phyloP scores from a whole-genome alignment of 2,888 invertebrate genomes.

The Hypsopygia costalis region DNA sequence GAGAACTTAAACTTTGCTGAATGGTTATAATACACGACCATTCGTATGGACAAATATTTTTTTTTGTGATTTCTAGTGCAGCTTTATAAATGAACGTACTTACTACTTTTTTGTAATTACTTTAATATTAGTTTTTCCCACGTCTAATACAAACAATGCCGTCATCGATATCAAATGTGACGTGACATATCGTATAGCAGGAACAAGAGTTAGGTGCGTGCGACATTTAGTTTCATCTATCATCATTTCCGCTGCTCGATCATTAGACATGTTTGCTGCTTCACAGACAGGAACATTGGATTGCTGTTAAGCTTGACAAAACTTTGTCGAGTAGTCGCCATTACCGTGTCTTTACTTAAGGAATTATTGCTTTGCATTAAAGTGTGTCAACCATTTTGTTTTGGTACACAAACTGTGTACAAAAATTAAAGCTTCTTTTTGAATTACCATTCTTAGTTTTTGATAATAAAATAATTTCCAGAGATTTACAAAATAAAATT shows the following conservation, averaged over 20 bases:
- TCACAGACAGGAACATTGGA: constrained; percentile 67
- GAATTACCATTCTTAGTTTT: no score
- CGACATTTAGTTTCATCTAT: constrained; percentile 73
- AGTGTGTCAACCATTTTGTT: constrained; percentile 5
- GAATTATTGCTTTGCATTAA: constrained; percentile 7
- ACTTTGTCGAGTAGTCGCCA: constrained; percentile 3
- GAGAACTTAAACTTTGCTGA: no score
- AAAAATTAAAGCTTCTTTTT: no score
- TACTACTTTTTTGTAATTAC: no score
- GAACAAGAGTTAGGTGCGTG: constrained; percentile 56
- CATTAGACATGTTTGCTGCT: constrained; percentile 70
- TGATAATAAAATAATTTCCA: no score
- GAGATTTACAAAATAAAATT: no score
- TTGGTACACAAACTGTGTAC: no score
- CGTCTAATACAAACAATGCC: neutral
- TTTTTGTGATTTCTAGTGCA: no score
- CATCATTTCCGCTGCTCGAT: constrained; percentile 68
- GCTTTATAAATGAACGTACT: no score
- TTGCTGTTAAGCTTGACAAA: constrained; percentile 56
- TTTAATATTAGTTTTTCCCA: no score
- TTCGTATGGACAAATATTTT: no score
- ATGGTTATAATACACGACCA: no score
- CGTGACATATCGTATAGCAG: constrained; percentile 35
- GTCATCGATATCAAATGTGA: constrained; percentile 25
- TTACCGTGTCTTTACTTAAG: neutral